Evolutionary conservation across 2,797 vertebrate species (phyloP).

Genomic region (Schizopygopsis malacanthus): DNA sequence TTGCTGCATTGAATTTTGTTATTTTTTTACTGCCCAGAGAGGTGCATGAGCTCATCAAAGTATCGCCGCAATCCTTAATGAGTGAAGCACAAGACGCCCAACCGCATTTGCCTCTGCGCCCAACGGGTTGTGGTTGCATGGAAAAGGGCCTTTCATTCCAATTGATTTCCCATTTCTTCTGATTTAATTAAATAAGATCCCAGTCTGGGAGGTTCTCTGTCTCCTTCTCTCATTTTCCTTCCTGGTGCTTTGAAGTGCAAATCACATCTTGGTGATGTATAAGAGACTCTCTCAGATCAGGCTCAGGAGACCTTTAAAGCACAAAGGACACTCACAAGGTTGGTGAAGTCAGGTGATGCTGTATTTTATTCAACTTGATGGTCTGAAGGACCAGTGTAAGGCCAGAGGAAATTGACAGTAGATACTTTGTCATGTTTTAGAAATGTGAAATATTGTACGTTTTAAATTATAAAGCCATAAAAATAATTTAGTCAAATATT

Average conservation of each 20-base stretch:
- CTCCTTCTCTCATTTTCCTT: conserved; percentile 40
- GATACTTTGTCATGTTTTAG: neutral
- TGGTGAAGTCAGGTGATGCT: conserved; percentile 62
- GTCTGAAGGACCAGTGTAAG: neutral
- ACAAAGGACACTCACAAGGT: conserved; percentile 62
- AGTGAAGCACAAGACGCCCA: conserved; percentile 52
- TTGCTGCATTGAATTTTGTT: conserved; percentile 40
- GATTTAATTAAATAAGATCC: conserved; percentile 75
- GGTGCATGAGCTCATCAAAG: conserved; percentile 67
- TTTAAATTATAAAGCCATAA: neutral
- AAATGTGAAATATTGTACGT: neutral
- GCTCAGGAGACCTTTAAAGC: conserved; percentile 69
- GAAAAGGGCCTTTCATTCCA: conserved; percentile 64
- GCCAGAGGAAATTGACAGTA: neutral
- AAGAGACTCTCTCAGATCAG: conserved; percentile 68
- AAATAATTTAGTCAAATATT: neutral
- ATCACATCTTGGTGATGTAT: conserved; percentile 75
- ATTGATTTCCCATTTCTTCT: conserved; percentile 73
- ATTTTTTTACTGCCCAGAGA: conserved; percentile 51
- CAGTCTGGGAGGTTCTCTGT: conserved; percentile 63
- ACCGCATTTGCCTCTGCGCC: conserved; percentile 45
- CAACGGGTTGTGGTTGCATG: conserved; percentile 64
- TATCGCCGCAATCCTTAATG: conserved; percentile 55
- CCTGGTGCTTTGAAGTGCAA: conserved; percentile 76
- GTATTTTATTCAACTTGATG: conserved; percentile 50